Base-by-base conservation (phyloP, 2,888 invertebrate genomes). In the Tenthredo distinguenda region DNA sequence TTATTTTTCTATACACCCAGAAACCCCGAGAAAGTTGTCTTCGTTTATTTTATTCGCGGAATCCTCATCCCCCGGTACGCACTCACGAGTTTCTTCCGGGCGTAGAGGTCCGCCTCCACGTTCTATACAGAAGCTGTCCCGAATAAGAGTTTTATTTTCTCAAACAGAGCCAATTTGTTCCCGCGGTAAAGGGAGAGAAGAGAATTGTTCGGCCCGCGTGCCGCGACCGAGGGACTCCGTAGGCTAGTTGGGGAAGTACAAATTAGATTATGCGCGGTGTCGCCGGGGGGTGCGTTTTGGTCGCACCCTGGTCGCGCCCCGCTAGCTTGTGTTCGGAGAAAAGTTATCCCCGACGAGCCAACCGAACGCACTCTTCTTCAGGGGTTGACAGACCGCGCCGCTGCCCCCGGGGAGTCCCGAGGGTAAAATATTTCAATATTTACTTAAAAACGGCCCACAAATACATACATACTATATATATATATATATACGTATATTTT, bases 361-460 rank as follows among this genome's bases (percentile, higher is more conserved):
- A 84, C 86, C 86, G 83, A 84, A 86, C 86, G 81, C 86, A 72
- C 85, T 85, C 65, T 72, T 85, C 65, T 50, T 74, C 81, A 86
- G 87, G 86, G 81, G 86, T 87, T 86, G 83, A 86, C 82, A 72
- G 55, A 84, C 55, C 62, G 40, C 62, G 31, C 21, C 31, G 26
- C 26, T 31, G 40, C 37, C 40, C 62, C 81, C 83, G 18, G 47
- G 62, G 68, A 74, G 89, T 89, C 89, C 88, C 81, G 85, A 88
- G 88, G 89, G 87, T 88, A 88, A 47, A 90, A 91, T 91, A 91
- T 92, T 91, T 91, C 91, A 90, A 90, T 91, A 91, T 92, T 92
- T 92, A 90, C 90, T 89, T 87, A 88, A 90, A 90, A 89, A 88
- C 87, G 65, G 7, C 72, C 43, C 74, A 74, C 43, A 40, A 47